A percentile compares a stretch with the other conserved stretches of the same genome.
Conservation (phyloP, 2,113 vertebrate species). For the Pterocles orientalis region DNA sequence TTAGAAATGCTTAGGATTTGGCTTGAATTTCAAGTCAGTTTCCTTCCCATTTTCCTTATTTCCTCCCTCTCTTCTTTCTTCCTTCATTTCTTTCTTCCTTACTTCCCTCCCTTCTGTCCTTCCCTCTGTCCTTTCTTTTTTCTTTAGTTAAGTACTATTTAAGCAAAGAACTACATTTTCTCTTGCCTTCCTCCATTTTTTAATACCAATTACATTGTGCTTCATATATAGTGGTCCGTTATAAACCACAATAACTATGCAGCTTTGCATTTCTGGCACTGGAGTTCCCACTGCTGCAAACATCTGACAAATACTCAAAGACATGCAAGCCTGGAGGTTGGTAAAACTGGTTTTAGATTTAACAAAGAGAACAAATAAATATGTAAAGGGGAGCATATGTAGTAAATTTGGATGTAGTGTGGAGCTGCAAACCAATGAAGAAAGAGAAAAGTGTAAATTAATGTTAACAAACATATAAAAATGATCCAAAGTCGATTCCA, state of each 20-base stretch:
- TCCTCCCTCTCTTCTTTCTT: not conserved
- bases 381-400: not conserved
- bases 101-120: rapidly evolving
- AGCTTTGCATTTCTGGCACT: not conserved
- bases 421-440: not conserved
- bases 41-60: not conserved
- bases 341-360: not conserved
- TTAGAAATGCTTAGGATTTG: not conserved
- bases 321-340: not conserved
- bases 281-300: not conserved
- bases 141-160: not conserved
- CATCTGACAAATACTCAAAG: not conserved
- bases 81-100: no score
- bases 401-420: not conserved
- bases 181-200: not conserved
- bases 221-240: not conserved
- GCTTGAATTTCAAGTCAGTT: not conserved
- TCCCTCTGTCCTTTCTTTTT: not conserved
- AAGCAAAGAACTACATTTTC: not conserved
- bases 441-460: not conserved
- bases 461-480: not conserved
- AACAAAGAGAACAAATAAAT: not conserved
- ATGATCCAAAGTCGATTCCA: not conserved
- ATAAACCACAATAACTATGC: not conserved
- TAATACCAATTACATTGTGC: not conserved